These are phyloP conservation scores for Monodelphis domestica DNA, from an alignment of 2,797 vertebrate genomes.

Conservation along the genomic window DNA sequence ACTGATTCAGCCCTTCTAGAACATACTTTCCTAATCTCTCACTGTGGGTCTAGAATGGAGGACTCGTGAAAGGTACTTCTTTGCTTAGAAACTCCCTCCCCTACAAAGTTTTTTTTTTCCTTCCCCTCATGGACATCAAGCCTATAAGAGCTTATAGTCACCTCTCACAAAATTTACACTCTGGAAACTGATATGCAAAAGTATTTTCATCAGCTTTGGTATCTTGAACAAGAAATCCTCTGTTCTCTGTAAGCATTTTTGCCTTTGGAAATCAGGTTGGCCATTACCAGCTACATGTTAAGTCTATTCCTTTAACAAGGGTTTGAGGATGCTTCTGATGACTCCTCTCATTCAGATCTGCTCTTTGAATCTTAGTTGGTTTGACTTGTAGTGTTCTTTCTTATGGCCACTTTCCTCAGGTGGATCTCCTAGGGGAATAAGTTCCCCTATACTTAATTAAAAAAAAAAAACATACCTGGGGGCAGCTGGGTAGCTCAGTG, in stretches of 20 bases:
- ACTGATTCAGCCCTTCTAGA: background rate
- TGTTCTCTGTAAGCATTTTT: background rate
- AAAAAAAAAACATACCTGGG: too few species aligned
- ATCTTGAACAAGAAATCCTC: background rate
- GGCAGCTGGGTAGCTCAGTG: too few species aligned
- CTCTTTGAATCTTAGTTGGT: background rate
- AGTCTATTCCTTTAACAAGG: background rate
- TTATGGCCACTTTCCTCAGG: background rate
- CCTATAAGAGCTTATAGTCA: background rate
- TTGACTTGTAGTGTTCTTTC: background rate
- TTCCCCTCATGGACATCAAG: background rate
- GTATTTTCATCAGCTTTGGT: background rate
- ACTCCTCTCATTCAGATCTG: background rate
- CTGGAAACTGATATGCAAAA: background rate
- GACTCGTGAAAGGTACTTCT: background rate
- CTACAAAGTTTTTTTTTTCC: background rate
- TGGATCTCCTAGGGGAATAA: background rate
- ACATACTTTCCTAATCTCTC: background rate
- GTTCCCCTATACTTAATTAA: background rate
- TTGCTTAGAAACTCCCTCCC: background rate
- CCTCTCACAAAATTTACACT: background rate
- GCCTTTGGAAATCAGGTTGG: background rate
- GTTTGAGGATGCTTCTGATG: background rate
- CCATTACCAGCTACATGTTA: background rate
- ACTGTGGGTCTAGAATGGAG: background rate